These are phyloP conservation scores for Mimachlamys varia DNA, from an alignment of 2,888 invertebrate species.

Conservation along the genomic window DNA sequence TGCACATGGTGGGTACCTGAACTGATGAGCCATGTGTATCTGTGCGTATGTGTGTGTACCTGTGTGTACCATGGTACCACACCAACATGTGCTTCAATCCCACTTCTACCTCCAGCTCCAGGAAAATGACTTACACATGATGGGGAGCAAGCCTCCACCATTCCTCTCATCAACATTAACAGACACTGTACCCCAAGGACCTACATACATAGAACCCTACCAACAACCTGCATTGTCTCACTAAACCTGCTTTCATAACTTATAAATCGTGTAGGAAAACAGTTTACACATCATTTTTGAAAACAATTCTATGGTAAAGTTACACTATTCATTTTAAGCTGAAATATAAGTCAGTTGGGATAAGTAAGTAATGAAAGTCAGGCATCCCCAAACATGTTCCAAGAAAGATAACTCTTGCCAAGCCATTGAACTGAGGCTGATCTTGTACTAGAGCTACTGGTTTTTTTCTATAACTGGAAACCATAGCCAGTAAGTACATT, in stretches of 20 bases:
- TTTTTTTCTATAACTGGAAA: no score
- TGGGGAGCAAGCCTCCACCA: conserved; percentile 12
- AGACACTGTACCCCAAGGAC: background rate
- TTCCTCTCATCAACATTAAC: background rate
- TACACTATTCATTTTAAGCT: background rate
- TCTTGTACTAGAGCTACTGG: no score
- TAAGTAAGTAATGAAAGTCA: background rate
- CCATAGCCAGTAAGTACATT: no score
- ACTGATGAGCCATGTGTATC: no score
- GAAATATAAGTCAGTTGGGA: background rate
- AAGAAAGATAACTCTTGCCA: conserved; percentile 12
- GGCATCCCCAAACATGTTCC: background rate
- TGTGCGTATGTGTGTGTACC: background rate
- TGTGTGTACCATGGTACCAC: background rate
- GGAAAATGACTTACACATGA: conserved; percentile 28
- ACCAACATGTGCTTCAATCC: conserved; percentile 7
- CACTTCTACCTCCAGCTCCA: background rate
- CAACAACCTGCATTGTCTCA: background rate
- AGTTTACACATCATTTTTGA: background rate
- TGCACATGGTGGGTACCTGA: no score
- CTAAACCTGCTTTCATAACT: background rate
- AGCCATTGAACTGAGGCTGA: background rate
- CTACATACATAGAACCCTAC: background rate
- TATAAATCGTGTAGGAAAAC: background rate
- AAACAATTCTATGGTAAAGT: background rate